Conservation (phyloP, 2,888 invertebrate species). For the Prenolepis imparis region DNA sequence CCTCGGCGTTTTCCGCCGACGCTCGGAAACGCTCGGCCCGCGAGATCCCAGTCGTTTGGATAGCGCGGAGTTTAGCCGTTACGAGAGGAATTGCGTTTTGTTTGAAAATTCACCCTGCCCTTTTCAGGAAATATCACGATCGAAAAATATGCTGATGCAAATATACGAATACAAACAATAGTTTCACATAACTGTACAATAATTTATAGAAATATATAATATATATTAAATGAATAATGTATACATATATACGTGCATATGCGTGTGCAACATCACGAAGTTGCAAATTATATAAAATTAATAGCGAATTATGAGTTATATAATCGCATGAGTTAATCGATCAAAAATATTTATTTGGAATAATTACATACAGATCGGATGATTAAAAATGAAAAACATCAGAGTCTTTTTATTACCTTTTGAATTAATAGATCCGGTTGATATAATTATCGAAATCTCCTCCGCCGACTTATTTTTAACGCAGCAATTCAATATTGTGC, state of each 20-base stretch:
- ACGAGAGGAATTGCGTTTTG: no score
- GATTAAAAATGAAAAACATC: not conserved
- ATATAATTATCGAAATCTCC: not conserved
- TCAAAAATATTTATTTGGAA: not conserved
- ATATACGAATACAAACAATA: not conserved
- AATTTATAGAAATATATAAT: not conserved
- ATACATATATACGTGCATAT: not conserved
- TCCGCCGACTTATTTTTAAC: no score
- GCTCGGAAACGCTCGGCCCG: constrained; percentile 1
- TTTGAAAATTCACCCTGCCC: not conserved
- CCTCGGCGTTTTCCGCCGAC: not conserved
- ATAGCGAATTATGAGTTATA: not conserved
- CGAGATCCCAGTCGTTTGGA: not conserved
- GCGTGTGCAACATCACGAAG: not conserved
- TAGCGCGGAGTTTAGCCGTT: no score
- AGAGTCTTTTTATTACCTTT: not conserved
- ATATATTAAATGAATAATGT: not conserved
- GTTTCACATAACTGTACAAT: not conserved
- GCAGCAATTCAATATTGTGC: not conserved
- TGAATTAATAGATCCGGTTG: not conserved
- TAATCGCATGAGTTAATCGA: not conserved
- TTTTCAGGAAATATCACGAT: no score
- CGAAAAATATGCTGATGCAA: not conserved
- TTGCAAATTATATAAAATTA: not conserved
- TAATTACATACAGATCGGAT: no score